Evolutionary conservation across 2,888 invertebrate genomes (phyloP), one percentile per base, ranked within the genome.

Genomic region (Meloe dianella): DNA sequence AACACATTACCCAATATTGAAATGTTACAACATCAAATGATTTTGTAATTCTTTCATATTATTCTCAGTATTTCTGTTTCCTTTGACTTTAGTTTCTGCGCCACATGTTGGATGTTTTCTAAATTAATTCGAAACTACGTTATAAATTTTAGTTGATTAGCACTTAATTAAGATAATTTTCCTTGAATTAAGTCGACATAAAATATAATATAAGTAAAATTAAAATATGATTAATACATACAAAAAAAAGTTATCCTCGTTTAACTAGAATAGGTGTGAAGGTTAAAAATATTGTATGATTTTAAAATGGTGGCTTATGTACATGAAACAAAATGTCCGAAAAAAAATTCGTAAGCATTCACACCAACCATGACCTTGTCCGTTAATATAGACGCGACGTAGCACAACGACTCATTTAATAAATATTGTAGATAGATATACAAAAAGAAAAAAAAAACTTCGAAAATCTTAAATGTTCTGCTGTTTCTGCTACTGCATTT

Each of bases 301-400:
- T 10, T 8, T 9, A 47, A 47, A 22, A 47, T 47, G 47, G 47
- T 20, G 47, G 47, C 20, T 5, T 20, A 47, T 47, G 35, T 35
- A 35, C 20, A 56, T 57, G 58, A 64, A n/a, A 68, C 65, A 65
- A 51, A 35, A 24, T 63, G 71, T 68, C 47, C 68, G 20, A 70
- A 67, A 66, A 68, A 70, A 57, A 68, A 47, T 60, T 14, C 5
- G 35, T 14, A 35, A 14, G 35, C 35, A 35, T 41, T 47, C 47
- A 47, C 47, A 63, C 65, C 71, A 72, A 70, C 75, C 73, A 59
- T 75, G 76, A 75, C 76, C 77, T 72, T 77, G 75, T 71, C 73
- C 73, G 71, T 67, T 65, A 66, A 67, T 75, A 74, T 69, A 69
- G 68, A 62, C 71, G 59, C 63, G 58, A 61, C 66, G 68, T 73